These are phyloP conservation scores for Erythrocercus mccallii DNA, from an alignment of 2,113 vertebrate species.

Conservation along the genomic window DNA sequence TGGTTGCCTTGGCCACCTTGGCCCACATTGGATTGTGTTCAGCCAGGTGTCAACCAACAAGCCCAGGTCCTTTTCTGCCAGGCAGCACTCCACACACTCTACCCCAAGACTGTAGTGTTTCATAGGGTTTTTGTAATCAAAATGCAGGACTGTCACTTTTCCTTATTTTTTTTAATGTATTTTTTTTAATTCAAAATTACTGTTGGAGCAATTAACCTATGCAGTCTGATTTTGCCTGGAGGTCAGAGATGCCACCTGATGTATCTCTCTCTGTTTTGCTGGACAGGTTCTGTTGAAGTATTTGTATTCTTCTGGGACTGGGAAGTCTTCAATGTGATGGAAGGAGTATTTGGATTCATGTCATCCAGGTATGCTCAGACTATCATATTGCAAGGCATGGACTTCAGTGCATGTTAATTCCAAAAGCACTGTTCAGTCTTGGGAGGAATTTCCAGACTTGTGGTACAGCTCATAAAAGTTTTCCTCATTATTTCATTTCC, in stretches of 20 bases:
- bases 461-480: background rate
- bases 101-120: background rate
- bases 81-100: background rate
- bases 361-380: background rate
- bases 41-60: background rate
- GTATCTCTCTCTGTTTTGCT: background rate
- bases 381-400: background rate
- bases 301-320: background rate
- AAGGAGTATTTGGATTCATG: background rate
- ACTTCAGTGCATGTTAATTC: background rate
- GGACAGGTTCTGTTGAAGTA: background rate
- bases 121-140: background rate
- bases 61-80: background rate
- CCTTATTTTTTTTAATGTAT: background rate
- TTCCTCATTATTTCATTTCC: background rate
- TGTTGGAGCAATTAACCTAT: background rate
- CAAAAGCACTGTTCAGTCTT: background rate
- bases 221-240: background rate
- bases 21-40: background rate
- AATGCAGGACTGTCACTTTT: background rate
- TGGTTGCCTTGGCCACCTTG: background rate
- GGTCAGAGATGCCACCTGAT: accelerated
- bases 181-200: background rate
- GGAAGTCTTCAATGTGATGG: accelerated
- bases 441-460: background rate